Conservation (phyloP, 2,113 vertebrate species). For the Benitochromis conjunctus region DNA sequence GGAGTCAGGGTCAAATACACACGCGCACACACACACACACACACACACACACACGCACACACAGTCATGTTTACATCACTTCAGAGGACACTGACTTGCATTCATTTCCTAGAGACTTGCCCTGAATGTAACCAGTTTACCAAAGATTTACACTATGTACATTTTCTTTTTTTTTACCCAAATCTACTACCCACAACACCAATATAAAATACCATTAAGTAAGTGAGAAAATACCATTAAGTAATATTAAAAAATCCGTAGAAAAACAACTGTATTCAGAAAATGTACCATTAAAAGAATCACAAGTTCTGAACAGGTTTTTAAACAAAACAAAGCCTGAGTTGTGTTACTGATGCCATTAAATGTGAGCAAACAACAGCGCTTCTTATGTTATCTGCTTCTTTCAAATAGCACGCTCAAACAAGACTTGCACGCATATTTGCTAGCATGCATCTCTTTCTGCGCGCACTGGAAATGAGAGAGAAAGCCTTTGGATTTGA, state of each 20-base stretch:
- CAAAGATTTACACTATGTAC: neutral
- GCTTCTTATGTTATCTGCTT: neutral
- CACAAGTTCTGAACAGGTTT: neutral
- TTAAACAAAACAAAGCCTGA: neutral
- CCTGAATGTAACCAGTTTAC: neutral
- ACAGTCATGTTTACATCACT: neutral
- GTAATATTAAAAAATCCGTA: neutral
- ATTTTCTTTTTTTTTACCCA: neutral
- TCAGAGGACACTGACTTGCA: neutral
- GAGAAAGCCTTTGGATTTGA: neutral
- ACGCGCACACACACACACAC: neutral
- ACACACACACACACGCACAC: neutral
- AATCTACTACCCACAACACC: neutral
- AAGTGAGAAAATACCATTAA: neutral
- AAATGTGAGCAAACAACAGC: neutral
- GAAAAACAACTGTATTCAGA: neutral
- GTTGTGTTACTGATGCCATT: neutral
- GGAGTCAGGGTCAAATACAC: slow-evolving; percentile 11
- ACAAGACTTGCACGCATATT: neutral
- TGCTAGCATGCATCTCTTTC: neutral
- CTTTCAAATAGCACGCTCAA: neutral
- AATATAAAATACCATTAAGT: neutral
- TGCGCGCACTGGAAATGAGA: neutral
- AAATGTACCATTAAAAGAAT: neutral
- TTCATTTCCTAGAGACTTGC: neutral